Percentiles rank a stretch among this genome's conserved stretches.
phyloP scores from a whole-genome alignment of 2,113 vertebrate genomes.

The Equus quagga region DNA sequence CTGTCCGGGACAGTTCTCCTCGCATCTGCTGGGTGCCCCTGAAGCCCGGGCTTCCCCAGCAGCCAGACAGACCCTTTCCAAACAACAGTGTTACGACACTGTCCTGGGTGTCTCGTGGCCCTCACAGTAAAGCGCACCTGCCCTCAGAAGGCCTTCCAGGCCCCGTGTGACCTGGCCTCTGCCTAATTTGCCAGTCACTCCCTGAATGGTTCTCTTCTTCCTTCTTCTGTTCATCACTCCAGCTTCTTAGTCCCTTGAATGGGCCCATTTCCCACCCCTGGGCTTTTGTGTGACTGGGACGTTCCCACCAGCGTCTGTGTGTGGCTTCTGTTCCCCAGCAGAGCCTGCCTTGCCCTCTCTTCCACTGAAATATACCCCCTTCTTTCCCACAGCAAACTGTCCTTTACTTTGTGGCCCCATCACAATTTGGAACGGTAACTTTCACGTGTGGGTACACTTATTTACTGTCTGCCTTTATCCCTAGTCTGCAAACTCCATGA shows the following conservation, averaged over 20 bases:
- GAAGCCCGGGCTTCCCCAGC: too few species aligned
- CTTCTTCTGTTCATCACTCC: background rate
- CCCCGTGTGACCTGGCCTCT: background rate
- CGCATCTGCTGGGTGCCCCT: background rate
- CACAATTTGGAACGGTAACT: background rate
- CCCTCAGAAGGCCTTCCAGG: background rate
- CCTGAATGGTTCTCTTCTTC: background rate
- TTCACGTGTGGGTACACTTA: background rate
- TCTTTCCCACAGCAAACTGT: background rate
- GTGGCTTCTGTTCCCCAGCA: background rate
- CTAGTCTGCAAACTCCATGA: background rate
- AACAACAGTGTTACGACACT: accelerated
- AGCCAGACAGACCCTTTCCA: background rate
- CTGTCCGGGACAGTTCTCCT: background rate
- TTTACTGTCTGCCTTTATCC: background rate
- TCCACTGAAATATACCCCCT: accelerated
- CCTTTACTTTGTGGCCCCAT: background rate
- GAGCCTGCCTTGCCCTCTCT: background rate
- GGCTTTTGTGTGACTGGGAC: background rate
- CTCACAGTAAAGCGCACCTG: accelerated
- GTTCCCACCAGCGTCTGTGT: too few species aligned
- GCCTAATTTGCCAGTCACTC: background rate
- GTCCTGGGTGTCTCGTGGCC: background rate
- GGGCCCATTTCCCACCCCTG: background rate
- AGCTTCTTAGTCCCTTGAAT: background rate